Evolutionary conservation across 2,888 invertebrate species (phyloP), one percentile per base, ranked within the genome.

Genomic region (Mimas tiliae): DNA sequence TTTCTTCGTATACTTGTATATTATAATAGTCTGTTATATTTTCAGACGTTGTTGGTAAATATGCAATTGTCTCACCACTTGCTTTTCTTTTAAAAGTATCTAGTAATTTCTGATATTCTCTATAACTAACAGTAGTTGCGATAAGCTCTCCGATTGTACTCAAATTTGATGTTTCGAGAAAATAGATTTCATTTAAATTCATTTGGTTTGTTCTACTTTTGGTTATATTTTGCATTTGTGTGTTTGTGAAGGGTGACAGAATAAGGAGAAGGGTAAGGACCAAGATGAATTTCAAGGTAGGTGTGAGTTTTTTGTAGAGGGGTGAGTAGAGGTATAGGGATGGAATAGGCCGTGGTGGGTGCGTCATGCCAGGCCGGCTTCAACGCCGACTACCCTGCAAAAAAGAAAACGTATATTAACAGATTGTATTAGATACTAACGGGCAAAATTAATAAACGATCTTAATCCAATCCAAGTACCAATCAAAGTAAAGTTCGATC

Each of bases 301-400:
- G 58, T 12, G 58, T 58, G 19, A 38, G 58, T 42, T 19, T 76
- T 74, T 82, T 90, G 81, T 80, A 85, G 78, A 87, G 86, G 89
- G 90, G 74, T 86, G 83, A 87, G 80, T 75, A 84, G 81, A 86
- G 86, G 87, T 85, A 74, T 67, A 77, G 84, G 86, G 85, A 78
- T 66, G 78, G 75, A 72, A 79, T 66, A 77, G 74, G 80, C 74
- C 78, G 83, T 80, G 79, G 81, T 81, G 80, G 80, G 78, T 84
- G 87, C 91, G 87, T 90, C 93, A 93, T 93, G 83, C 91, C 93
- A 90, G 85, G 89, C 83, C 84, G 85, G 84, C 88, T 75, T 82
- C 74, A 83, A 69, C 80, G 82, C 85, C 83, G 84, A 86, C 87
- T 83, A 79, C 74, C 80, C 89, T 89, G 88, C 19, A 77, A 83